These are phyloP conservation scores for Rhabdophis nuchalis DNA, from an alignment of 2,797 vertebrate species.

Conservation along the genomic window DNA sequence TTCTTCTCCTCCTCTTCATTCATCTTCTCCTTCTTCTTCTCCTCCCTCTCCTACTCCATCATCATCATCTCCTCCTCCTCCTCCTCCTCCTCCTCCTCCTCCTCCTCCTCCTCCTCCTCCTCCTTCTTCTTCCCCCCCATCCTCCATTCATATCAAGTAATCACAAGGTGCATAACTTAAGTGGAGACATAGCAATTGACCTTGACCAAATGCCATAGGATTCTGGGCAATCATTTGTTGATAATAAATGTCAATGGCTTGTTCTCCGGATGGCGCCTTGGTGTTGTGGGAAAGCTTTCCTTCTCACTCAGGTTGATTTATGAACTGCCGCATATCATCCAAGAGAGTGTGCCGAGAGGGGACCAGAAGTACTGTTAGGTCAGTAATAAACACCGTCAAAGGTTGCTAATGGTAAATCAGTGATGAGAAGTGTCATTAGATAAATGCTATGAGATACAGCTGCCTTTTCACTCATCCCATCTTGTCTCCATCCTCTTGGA, in stretches of 20 bases:
- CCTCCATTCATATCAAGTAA: neutral
- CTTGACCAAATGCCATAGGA: neutral
- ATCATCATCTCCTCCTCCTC: too few species aligned
- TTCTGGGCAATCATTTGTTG: neutral
- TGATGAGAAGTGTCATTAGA: slow-evolving; percentile 1
- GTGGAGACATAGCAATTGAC: neutral
- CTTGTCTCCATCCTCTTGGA: neutral
- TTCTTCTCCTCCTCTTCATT: too few species aligned
- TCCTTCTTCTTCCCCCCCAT: fast-evolving
- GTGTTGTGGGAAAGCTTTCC: neutral
- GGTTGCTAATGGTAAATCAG: neutral
- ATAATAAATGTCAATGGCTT: neutral
- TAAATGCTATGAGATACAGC: neutral
- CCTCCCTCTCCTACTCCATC: too few species aligned
- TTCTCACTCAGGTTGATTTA: slow-evolving; percentile 16
- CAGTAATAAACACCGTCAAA: neutral
- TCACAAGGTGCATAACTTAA: neutral
- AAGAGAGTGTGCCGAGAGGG: neutral
- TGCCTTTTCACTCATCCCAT: neutral
- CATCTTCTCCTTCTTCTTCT: too few species aligned
- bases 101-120: fast-evolving
- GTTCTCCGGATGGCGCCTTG: neutral
- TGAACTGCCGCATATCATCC: neutral
- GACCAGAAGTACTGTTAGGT: neutral
- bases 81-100: too few species aligned